These are phyloP conservation scores for Thaleichthys pacificus DNA, from an alignment of 2,797 vertebrate species.

Conservation along the genomic window DNA sequence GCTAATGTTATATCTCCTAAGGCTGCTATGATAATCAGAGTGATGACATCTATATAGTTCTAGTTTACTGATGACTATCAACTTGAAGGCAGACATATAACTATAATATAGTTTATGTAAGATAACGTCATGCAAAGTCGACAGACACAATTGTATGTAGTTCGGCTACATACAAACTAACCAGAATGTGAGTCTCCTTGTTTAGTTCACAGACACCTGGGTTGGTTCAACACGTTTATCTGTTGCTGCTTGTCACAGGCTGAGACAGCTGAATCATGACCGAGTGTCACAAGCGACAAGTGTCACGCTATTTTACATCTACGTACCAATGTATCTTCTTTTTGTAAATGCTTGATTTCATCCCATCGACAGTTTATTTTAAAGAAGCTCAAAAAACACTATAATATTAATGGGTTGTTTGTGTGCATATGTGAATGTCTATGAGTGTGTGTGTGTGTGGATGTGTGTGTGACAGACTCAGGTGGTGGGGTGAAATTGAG, in stretches of 20 bases:
- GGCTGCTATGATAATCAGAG: conserved; percentile 70
- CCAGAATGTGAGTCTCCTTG: not conserved
- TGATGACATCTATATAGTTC: conserved; percentile 7
- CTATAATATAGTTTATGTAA: not conserved
- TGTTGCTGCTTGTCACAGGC: not conserved
- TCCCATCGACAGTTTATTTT: not conserved
- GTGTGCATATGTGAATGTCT: not conserved
- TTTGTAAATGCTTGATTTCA: not conserved
- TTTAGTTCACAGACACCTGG: conserved; percentile 8
- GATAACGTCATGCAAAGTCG: conserved; percentile 6
- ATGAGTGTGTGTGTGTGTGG: not conserved
- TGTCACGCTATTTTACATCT: too few relatives aligned
- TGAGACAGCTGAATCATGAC: too few relatives aligned
- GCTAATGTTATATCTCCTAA: conserved; percentile 81
- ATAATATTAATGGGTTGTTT: not conserved
- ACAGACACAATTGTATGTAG: conserved; percentile 7
- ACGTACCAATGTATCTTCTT: not conserved
- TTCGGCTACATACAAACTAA: conserved; percentile 8
- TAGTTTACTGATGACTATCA: not conserved
- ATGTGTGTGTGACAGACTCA: not conserved
- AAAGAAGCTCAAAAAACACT: not conserved
- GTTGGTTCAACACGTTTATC: not conserved
- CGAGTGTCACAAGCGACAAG: too few relatives aligned
- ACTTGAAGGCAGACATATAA: not conserved
- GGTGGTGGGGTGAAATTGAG: too few relatives aligned